These are phyloP conservation scores for Periophthalmus modestus DNA, from an alignment of 2,113 vertebrate genomes.

Conservation along the genomic window DNA sequence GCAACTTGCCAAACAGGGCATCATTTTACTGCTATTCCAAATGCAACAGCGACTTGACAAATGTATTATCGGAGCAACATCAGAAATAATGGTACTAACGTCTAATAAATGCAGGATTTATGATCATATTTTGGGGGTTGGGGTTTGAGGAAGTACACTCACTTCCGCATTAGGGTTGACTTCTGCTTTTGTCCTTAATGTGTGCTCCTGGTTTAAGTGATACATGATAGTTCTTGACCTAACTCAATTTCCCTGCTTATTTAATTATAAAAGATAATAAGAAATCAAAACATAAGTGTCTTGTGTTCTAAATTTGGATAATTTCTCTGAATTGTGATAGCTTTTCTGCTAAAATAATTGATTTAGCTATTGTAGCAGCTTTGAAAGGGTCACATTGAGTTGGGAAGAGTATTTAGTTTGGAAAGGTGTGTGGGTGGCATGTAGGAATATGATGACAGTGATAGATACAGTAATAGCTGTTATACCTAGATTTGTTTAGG, in stretches of 20 bases:
- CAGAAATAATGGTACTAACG: not conserved
- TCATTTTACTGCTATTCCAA: too few species aligned
- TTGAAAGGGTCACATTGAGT: not conserved
- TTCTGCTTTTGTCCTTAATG: not conserved
- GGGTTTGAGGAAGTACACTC: not conserved
- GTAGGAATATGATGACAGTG: slow-evolving; percentile 46
- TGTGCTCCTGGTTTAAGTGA: not conserved
- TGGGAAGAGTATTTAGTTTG: not conserved
- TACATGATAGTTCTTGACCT: not conserved
- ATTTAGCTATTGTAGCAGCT: not conserved
- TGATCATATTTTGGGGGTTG: too few species aligned
- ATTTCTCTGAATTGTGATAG: too few species aligned
- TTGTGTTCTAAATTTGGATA: too few species aligned
- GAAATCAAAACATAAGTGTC: too few species aligned
- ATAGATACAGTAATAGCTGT: slow-evolving; percentile 44
- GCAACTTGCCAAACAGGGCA: too few species aligned
- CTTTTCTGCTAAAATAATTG: not conserved
- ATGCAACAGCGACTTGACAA: not conserved
- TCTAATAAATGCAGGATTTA: too few species aligned
- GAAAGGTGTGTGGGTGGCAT: slow-evolving; percentile 54
- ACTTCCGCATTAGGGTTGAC: not conserved
- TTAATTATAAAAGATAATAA: too few species aligned
- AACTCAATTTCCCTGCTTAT: too few species aligned
- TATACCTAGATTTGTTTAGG: slow-evolving; percentile 48
- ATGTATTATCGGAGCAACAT: not conserved